Base-by-base conservation (phyloP, 2,797 vertebrate species). In the Sorex maritimensis region DNA sequence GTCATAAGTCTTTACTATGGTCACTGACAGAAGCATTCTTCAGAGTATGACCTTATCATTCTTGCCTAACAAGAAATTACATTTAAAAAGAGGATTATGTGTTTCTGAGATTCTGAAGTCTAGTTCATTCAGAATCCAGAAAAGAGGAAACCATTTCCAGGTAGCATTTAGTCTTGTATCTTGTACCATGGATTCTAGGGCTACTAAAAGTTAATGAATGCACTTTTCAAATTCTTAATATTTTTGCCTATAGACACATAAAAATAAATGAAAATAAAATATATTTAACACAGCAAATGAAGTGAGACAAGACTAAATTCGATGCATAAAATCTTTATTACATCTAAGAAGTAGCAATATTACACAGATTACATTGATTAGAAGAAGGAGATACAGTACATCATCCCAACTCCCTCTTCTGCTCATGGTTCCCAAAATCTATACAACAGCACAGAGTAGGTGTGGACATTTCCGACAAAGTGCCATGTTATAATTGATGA, bases 261-360 rank as follows among this genome's bases (percentile, higher is more conserved):
- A 65, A 19, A 78, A 74, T 78, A 46, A 94, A 74, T 73, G 71
- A 90, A 93, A 92, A 84, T 83, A 49, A 86, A 86, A 94, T 55
- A 63, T 17, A 91, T 30, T 88, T 96, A 92, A 79, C 14, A 79
- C 6, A 44, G 52, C 8, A 81, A 79, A 79, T 84, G 44, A 91
- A 83, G 28, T 84, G 87, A 94, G 61, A 81, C 23, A 49, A 28
- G 91, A 26, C 41, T 81, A 91, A 88, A 81, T 84, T 46, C 67
- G 44, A 83, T 74, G 4, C 7, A 63, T 74, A 87, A 78, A 89
- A 61, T 93, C 81, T 68, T 92, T 85, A 88, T 87, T 75, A 44
- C 14, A 83, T 79, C 63, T 80, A 73, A 55, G 34, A 80, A 61
- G 24, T 26, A 63, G 81, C 15, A 15, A 11, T 46, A 79, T 49